Evolutionary conservation across 2,888 invertebrate genomes (phyloP), one percentile per base, ranked within the genome.

Genomic region (Lordiphosa andalusiaca): DNA sequence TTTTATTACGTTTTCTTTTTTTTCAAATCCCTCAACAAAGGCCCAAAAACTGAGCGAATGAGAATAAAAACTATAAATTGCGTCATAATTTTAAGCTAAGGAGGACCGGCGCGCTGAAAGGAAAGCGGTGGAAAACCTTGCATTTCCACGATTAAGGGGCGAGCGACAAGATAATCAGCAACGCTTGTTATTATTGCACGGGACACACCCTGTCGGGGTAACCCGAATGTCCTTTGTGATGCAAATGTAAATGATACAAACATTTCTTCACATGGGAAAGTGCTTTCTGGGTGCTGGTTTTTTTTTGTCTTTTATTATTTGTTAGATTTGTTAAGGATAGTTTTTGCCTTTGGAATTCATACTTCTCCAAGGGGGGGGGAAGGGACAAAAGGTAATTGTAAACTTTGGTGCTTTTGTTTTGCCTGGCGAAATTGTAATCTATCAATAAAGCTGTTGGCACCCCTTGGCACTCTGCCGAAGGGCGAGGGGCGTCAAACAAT

Each of bases 241-340:
- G 66, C 54, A 66, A 66, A 66, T 67, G 55, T 50, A 30, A 37
- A 44, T 38, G 30, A 19, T 33, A 5, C 10, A 9, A 21, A 33
- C 48, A 49, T 38, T 21, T 41, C 39, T 21, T 7, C 21, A 46
- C 63, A 65, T 73, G 82, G 66, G 71, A 84, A 67, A 77, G 75
- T 62, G 74, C 77, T 84, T 77, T 84, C 84, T 77, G 82, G 74
- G 74, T 84, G 82, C 84, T 84, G 67, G 75, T 74, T 64, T 77
- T 77, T 78, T 84, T 69, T 30, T 30, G 3, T 23, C n/a, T n/a
- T 19, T 19, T 19, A 3, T 19, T 19, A 19, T 3, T 30, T 30
- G 25, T 25, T 25, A 25, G 25, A 7, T 9, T 30, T 30, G 30
- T 30, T 30, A 30, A 30, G 30, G 30, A 30, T 30, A 30, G 30